phyloP scores from a whole-genome alignment of 1,140 invertebrate species.

The Dreissena polymorpha region DNA sequence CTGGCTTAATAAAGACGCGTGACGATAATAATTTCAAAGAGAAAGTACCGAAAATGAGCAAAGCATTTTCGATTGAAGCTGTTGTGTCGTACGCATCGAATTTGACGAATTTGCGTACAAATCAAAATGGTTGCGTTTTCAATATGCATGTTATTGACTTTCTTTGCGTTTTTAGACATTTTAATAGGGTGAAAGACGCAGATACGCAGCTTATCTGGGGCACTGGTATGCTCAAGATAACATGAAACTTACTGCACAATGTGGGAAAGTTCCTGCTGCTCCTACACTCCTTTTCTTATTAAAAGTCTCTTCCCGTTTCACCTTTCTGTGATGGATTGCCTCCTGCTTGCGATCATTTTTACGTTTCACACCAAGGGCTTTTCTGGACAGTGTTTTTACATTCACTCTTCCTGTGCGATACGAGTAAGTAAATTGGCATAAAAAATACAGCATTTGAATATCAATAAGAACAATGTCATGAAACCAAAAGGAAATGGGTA shows the following conservation, averaged over 20 bases:
- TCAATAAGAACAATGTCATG: neutral
- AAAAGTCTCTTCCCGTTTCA: constrained; percentile 90
- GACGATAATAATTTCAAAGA: no score
- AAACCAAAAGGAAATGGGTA: neutral
- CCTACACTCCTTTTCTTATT: constrained; percentile 89
- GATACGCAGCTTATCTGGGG: no score
- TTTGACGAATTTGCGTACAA: no score
- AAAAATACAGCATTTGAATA: neutral
- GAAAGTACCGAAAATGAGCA: no score
- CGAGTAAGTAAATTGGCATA: neutral
- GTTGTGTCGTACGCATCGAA: no score
- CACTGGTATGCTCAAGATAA: no score
- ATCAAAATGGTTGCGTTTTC: no score
- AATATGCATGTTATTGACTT: no score
- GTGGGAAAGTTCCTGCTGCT: constrained; percentile 83
- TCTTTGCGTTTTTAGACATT: no score
- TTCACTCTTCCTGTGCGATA: constrained; percentile 41
- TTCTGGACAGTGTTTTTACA: constrained; percentile 47
- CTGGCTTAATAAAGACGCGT: no score
- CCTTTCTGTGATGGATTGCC: constrained; percentile 86
- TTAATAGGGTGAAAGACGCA: no score
- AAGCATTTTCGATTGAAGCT: no score
- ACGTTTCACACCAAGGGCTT: constrained; percentile 31
- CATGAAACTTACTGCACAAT: constrained; percentile 84
- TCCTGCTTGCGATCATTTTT: constrained; percentile 48